These are phyloP conservation scores for Pitangus sulphuratus DNA, from an alignment of 2,797 vertebrate genomes.

Conservation along the genomic window DNA sequence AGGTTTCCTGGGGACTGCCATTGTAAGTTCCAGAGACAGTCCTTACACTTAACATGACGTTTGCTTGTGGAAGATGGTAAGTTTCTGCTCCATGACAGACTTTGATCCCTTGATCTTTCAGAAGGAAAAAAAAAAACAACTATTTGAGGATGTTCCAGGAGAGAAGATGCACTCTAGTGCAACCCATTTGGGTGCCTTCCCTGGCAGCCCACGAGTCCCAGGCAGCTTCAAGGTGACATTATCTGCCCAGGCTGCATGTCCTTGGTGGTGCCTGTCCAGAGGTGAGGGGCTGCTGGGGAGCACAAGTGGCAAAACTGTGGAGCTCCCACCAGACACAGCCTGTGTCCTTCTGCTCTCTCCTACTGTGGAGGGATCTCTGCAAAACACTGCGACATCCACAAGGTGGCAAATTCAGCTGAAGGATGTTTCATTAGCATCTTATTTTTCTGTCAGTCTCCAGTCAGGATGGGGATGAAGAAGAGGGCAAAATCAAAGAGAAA, in stretches of 20 bases:
- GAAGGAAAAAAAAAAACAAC: background rate
- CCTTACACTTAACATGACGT: no score
- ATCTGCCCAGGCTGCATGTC: background rate
- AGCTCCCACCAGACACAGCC: background rate
- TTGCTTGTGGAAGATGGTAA: background rate
- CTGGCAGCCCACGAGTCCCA: background rate
- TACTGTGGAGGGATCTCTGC: background rate
- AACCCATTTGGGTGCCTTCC: background rate
- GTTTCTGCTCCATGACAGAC: background rate
- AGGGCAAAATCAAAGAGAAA: background rate
- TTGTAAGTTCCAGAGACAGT: background rate
- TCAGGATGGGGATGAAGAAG: background rate
- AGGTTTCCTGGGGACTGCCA: background rate
- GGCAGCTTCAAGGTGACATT: background rate
- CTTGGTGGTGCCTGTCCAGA: background rate
- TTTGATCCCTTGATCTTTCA: background rate
- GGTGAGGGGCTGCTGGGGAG: accelerated
- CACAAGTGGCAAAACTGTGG: accelerated
- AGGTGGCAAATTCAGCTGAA: slow-evolving; percentile 26
- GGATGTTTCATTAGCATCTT: background rate
- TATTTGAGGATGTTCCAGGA: background rate
- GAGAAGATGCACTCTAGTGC: background rate
- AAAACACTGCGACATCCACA: background rate
- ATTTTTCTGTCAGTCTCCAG: background rate
- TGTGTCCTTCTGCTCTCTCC: background rate